These are phyloP conservation scores for Mus musculus DNA, from an alignment of 2,113 vertebrate species.

Conservation along the genomic window DNA sequence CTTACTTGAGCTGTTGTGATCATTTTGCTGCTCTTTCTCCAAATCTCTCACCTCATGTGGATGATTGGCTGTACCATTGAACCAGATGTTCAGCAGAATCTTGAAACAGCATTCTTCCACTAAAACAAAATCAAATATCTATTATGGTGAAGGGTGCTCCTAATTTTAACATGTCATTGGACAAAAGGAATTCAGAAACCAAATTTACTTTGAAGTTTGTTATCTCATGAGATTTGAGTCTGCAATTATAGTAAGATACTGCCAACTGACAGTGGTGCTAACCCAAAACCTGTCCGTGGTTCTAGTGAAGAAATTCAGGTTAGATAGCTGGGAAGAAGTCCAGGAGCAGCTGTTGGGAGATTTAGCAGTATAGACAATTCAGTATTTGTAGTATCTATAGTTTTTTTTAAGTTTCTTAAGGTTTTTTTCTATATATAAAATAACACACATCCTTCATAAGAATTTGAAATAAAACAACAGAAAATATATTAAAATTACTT, in stretches of 20 bases:
- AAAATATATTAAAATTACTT: neutral
- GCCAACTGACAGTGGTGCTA: neutral
- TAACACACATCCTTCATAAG: neutral
- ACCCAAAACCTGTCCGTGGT: rapidly evolving
- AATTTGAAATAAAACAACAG: neutral
- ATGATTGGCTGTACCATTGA: neutral
- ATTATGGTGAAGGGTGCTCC: neutral
- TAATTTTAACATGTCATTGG: neutral
- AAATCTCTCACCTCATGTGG: neutral
- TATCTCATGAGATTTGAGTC: neutral
- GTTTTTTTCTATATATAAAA: neutral
- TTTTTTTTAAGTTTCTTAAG: neutral
- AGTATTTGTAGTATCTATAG: neutral
- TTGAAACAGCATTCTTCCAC: neutral
- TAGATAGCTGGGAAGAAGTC: no score
- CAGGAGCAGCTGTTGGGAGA: no score
- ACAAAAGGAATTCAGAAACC: neutral
- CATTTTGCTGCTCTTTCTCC: neutral
- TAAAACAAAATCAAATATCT: neutral
- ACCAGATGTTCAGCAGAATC: neutral
- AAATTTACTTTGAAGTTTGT: neutral
- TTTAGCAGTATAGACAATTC: neutral
- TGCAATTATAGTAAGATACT: neutral
- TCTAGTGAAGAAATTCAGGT: neutral
- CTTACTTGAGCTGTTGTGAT: neutral